Evolutionary conservation across 2,113 vertebrate genomes (phyloP), one percentile per base, ranked within the genome.

Genomic region (Takifugu bimaculatus): DNA sequence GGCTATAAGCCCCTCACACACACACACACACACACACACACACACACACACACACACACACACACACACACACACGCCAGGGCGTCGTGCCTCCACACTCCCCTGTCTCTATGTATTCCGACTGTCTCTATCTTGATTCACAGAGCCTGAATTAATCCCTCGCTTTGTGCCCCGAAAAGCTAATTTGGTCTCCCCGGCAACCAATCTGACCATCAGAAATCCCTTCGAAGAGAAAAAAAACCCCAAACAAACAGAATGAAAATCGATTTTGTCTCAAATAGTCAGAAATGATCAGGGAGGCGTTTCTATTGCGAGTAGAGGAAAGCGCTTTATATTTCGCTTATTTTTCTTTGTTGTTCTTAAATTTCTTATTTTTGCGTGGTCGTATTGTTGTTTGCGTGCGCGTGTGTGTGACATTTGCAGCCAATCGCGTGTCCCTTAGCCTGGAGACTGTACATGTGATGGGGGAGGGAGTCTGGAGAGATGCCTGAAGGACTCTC

Each of bases 401-500:
- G 20, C 20, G 20, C 20, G 20, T 5, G 59, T 29, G 70, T 49
- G 68, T 83, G 83, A 84, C 81, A 84, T 88, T 88, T 87, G 58
- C 68, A 81, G 72, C 70, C 54, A 45, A 71, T 74, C 63, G 51
- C 70, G 64, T 29, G 79, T 80, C 71, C 68, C 20, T 68, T 51
- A 10, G 82, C 72, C 78, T 57, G 53, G 26, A 63, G 77, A 55
- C 25, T 52, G 70, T 54, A 68, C 68, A 29, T 65, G 70, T 57
- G 60, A 64, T 71, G 76, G 80, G 81, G 81, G 70, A 73, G 52
- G 52, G 14, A 67, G 20, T 20, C 20, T 20, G 79, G 75, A 74
- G 60, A 68, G 62, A 65, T 12, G 87, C 83, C 82, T 77, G 63
- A 60, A 86, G 85, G 82, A 76, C 68, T 73, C 65, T 78, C 63